A percentile compares a stretch with the other conserved stretches of the same genome.
These are phyloP conservation scores for Bathybates hornii DNA, from an alignment of 2,113 vertebrate species.

Conservation along the genomic window DNA sequence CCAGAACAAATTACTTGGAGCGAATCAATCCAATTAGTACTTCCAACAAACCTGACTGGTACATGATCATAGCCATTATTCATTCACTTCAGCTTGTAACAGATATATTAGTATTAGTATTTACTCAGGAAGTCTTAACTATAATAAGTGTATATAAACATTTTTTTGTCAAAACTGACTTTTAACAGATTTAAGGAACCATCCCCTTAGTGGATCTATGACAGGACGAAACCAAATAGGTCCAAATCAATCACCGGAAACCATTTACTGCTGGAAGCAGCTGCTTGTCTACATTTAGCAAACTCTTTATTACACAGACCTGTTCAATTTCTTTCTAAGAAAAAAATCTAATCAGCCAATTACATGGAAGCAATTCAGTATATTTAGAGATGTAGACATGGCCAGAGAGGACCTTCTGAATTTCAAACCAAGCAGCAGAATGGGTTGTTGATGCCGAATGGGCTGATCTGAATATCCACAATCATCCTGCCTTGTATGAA, in stretches of 20 bases:
- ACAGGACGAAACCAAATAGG: background rate
- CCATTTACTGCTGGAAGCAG: background rate
- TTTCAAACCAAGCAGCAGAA: background rate
- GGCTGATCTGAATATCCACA: background rate
- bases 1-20: background rate
- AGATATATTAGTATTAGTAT: background rate
- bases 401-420: background rate
- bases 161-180: background rate
- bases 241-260: background rate
- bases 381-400: background rate
- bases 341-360: background rate
- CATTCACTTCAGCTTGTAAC: background rate
- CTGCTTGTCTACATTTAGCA: background rate
- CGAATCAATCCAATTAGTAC: background rate
- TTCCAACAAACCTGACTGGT: background rate
- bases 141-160: background rate
- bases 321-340: background rate
- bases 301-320: background rate
- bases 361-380: background rate
- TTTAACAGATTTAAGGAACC: background rate
- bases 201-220: background rate
- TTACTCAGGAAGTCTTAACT: background rate
- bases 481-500: background rate
- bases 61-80: background rate
- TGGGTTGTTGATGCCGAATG: background rate